Percentiles rank a stretch among this genome's conserved stretches.
These are phyloP conservation scores for Gymnothorax javanicus DNA, from an alignment of 2,797 vertebrate genomes.

Conservation along the genomic window DNA sequence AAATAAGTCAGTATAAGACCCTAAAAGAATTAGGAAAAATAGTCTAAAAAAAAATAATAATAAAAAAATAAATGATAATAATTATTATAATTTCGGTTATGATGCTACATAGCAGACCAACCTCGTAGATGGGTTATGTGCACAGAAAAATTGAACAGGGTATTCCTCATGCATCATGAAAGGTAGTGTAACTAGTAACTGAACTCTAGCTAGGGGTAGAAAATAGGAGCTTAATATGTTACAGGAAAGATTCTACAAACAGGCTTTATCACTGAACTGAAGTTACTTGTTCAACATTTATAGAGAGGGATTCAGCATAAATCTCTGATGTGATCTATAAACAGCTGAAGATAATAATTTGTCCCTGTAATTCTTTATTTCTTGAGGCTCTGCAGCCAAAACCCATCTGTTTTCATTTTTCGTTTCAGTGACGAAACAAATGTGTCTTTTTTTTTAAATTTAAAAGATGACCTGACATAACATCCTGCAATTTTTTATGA, in stretches of 20 bases:
- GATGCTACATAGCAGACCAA: neutral
- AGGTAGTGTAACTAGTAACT: neutral
- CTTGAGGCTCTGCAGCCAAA: neutral
- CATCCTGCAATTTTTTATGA: conserved; percentile 14
- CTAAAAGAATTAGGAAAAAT: neutral
- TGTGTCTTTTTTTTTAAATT: neutral
- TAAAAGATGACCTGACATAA: neutral
- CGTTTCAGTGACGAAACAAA: neutral
- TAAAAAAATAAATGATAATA: too few species aligned
- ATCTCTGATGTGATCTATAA: conserved; percentile 11
- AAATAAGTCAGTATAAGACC: neutral
- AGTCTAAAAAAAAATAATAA: too few species aligned
- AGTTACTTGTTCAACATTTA: conserved; percentile 1
- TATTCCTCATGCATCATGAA: neutral
- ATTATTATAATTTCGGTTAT: neutral
- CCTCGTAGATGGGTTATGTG: neutral
- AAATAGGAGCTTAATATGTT: neutral
- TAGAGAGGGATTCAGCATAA: neutral
- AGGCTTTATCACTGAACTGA: neutral
- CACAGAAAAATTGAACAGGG: neutral
- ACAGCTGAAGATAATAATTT: conserved; percentile 7
- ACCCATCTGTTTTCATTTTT: conserved; percentile 19
- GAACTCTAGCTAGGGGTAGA: neutral
- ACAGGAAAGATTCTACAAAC: neutral
- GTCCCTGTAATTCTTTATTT: conserved; percentile 6